Percentiles rank a stretch among this genome's conserved stretches.
Evolutionary conservation across 1,140 invertebrate genomes (phyloP).

Genomic region (Drosophila orosa): DNA sequence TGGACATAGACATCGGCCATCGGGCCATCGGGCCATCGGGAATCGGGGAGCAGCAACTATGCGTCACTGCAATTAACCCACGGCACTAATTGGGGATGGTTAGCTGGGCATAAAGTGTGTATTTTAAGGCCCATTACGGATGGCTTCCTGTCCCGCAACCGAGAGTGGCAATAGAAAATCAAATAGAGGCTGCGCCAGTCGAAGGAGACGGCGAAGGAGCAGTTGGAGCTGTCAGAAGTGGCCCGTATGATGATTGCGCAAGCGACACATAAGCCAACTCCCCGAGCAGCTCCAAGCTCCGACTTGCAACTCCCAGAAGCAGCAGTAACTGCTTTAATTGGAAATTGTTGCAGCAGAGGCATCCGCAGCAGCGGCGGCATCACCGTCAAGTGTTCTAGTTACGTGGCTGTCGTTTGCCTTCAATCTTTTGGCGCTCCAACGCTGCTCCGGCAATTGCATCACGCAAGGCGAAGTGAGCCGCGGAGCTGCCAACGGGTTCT

Average conservation of each 20-base stretch:
- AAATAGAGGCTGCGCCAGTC: conserved; percentile 17
- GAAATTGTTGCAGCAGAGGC: conserved; percentile 46
- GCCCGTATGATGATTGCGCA: conserved; percentile 78
- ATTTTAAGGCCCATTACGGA: conserved; percentile 80
- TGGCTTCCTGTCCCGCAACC: conserved; percentile 74
- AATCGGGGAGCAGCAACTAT: conserved; percentile 51
- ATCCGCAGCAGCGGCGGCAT: conserved; percentile 38
- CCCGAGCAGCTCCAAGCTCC: conserved; percentile 18
- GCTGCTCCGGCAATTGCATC: conserved; percentile 70
- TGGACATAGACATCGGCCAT: background rate
- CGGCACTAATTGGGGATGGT: conserved; percentile 71
- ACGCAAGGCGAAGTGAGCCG: conserved; percentile 63
- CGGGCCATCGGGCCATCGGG: background rate
- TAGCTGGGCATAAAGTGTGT: conserved; percentile 77
- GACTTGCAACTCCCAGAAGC: conserved; percentile 28
- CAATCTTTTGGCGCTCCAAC: conserved; percentile 78
- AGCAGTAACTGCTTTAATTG: conserved; percentile 49
- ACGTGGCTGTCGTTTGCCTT: conserved; percentile 80
- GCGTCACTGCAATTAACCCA: conserved; percentile 77
- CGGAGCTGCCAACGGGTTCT: conserved; percentile 66
- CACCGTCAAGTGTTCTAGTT: conserved; percentile 82
- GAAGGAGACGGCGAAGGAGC: conserved; percentile 16
- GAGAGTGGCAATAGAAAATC: conserved; percentile 43
- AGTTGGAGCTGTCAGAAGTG: conserved; percentile 69
- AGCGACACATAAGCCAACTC: conserved; percentile 65